phyloP scores from a whole-genome alignment of 64 coral and sea anemone species.

The Acropora tenuis region DNA sequence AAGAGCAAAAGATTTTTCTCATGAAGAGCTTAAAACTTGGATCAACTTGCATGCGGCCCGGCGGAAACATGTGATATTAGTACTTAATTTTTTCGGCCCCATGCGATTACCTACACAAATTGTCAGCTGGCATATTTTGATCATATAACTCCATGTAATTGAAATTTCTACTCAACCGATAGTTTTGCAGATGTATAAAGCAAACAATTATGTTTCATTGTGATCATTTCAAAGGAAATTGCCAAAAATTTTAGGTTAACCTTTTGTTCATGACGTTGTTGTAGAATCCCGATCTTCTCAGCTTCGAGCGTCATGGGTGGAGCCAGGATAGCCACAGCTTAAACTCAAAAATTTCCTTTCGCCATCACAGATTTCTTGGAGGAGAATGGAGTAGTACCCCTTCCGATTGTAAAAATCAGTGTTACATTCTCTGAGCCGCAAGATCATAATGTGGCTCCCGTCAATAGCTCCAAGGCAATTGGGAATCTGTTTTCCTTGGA shows the following conservation, averaged over 20 bases:
- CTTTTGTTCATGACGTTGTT: not conserved
- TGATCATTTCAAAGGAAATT: not conserved
- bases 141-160: not conserved
- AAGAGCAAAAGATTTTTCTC: too few relatives aligned
- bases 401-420: too few relatives aligned
- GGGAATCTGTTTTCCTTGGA: not conserved
- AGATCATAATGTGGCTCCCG: too few relatives aligned
- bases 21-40: too few relatives aligned
- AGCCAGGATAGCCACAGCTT: slow-evolving; percentile 5
- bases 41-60: too few relatives aligned
- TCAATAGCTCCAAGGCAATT: too few relatives aligned
- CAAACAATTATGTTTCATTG: not conserved
- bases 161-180: not conserved
- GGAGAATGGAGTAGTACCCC: too few relatives aligned
- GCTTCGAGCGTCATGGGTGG: not conserved
- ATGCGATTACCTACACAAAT: not conserved
- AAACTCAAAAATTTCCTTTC: not conserved
- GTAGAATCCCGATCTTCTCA: slow-evolving; percentile 1
- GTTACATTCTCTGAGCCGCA: too few relatives aligned
- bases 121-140: not conserved
- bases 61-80: too few relatives aligned
- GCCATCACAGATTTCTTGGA: slow-evolving; percentile 1
- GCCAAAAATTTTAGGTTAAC: not conserved
- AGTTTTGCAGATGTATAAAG: not conserved
- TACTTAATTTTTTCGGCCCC: too few relatives aligned